Evolutionary conservation across 2,888 invertebrate genomes (phyloP), one percentile per base, ranked within the genome.

Genomic region (Choristoneura rosaceana): DNA sequence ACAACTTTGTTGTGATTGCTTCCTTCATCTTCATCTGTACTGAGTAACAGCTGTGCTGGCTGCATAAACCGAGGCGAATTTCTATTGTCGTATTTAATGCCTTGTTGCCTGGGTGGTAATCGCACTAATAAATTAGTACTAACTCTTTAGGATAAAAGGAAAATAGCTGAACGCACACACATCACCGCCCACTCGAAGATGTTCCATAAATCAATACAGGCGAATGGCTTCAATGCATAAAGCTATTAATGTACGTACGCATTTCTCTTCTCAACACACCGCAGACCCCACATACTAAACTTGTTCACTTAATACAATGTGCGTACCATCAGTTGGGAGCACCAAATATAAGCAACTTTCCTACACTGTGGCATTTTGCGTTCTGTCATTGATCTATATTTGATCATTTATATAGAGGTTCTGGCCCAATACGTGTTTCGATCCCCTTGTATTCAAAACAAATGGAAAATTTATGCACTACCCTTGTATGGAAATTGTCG

Each of bases 381-480:
- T 45, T 55, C 55, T 61, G 70, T 65, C 59, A 62, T 69, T 59
- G 70, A 17, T 60, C 69, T 45, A 73, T 68, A 78, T 79, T 61
- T 78, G 76, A 76, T 77, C 76, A 68, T 17, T 52, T 55, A 73
- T 70, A 62, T 74, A 73, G 79, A 82, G 77, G 82, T 80, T 77
- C 81, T 80, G 75, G 75, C 80, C 82, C 83, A 82, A 83, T 85
- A 86, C 82, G 77, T 84, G 82, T 83, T 81, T 76, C 76, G 76
- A 79, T 79, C 80, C 83, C 80, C 81, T 83, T 82, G 83, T 86
- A 89, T 87, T 86, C 84, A 84, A 87, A 90, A 85, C 84, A 87
- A 90, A 91, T 87, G 83, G 82, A 80, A 84, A 88, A 89, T 90
- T 90, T 89, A 91, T 90, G 82, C 87, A 85, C 78, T 80, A 81